Percentiles rank a stretch among this genome's conserved stretches.
phyloP scores from a whole-genome alignment of 1,140 invertebrate species.

The Eulimnadia texana region DNA sequence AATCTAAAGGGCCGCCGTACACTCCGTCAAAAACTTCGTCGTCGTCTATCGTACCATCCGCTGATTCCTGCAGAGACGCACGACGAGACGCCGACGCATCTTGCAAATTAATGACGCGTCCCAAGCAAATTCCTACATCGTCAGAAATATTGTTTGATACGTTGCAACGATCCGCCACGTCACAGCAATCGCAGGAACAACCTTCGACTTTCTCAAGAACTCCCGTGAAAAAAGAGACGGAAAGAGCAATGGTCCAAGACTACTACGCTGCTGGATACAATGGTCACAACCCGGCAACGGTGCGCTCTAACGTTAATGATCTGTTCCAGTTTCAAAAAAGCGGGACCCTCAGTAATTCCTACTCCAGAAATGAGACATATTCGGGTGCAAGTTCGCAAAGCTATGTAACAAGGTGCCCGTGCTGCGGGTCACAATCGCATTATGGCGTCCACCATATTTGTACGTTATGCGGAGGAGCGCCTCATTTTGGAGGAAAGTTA shows the following conservation, averaged over 20 bases:
- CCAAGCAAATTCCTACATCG: neutral
- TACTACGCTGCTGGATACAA: neutral
- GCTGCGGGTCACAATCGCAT: slow-evolving; percentile 7
- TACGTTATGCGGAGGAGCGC: slow-evolving; percentile 2
- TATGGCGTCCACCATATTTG: slow-evolving; percentile 1
- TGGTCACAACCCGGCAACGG: neutral
- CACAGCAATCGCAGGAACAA: neutral
- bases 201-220: neutral
- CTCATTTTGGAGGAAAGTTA: neutral
- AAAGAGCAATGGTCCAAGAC: neutral
- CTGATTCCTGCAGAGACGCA: neutral
- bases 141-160: neutral
- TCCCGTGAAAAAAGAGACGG: neutral
- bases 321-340: neutral
- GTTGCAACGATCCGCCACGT: neutral
- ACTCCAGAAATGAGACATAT: neutral
- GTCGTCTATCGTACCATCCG: neutral
- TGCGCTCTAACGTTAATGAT: neutral
- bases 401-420: slow-evolving; percentile 4
- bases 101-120: neutral
- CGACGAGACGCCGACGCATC: neutral
- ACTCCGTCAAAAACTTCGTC: neutral
- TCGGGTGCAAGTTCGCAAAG: neutral
- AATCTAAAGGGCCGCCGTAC: neutral
- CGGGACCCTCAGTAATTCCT: neutral